phyloP scores from a whole-genome alignment of 2,797 vertebrate species.

The Enteromius viviparus region DNA sequence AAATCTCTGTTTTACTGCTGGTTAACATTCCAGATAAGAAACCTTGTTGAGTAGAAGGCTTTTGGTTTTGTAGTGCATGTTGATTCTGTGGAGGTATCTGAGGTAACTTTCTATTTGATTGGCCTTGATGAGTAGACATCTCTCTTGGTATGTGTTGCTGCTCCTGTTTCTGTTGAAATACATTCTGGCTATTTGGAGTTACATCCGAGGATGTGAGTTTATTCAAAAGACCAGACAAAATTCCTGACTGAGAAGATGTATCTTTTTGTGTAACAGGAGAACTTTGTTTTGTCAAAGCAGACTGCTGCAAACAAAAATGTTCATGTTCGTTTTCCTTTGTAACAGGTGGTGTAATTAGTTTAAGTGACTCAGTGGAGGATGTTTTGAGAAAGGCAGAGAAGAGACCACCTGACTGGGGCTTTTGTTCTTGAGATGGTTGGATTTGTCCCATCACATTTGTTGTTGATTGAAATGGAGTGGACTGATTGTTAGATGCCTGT shows the following conservation, averaged over 20 bases:
- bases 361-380: slow-evolving; percentile 63
- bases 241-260: slow-evolving; percentile 61
- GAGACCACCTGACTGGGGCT: slow-evolving; percentile 66
- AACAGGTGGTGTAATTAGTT: slow-evolving; percentile 54
- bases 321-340: slow-evolving; percentile 54
- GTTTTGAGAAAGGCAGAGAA: slow-evolving; percentile 78
- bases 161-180: slow-evolving; percentile 52
- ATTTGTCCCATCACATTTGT: slow-evolving; percentile 38
- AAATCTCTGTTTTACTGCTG: slow-evolving; percentile 72
- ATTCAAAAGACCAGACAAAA: slow-evolving; percentile 74
- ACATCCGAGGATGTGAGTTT: slow-evolving; percentile 70
- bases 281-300: slow-evolving; percentile 42
- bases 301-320: slow-evolving; percentile 32
- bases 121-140: slow-evolving; percentile 40
- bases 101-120: slow-evolving; percentile 50
- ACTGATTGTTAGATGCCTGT: slow-evolving; percentile 58
- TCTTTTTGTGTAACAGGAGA: slow-evolving; percentile 55
- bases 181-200: slow-evolving; percentile 58
- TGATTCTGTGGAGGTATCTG: slow-evolving; percentile 63
- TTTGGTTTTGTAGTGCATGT: slow-evolving; percentile 66
- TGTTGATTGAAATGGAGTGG: slow-evolving; percentile 59
- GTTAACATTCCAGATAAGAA: slow-evolving; percentile 82
- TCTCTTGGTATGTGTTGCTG: slow-evolving; percentile 56
- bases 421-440: slow-evolving; percentile 60
- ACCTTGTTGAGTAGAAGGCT: slow-evolving; percentile 66